phyloP scores from a whole-genome alignment of 1,140 invertebrate species.

The Papilio xuthus region DNA sequence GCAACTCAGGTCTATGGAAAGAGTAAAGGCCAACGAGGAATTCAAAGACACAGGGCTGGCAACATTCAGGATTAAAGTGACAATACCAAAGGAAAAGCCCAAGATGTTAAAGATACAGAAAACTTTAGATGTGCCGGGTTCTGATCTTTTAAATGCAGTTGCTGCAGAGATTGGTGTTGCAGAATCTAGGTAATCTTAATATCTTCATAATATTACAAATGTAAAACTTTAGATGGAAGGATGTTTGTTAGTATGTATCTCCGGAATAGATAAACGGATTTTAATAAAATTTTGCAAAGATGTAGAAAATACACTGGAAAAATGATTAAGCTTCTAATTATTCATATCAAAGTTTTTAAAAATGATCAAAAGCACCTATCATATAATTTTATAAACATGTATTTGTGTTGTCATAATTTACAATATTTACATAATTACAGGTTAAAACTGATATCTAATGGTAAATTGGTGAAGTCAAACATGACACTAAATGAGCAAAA shows the following conservation, averaged over 20 bases:
- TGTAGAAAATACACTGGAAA: too few species aligned
- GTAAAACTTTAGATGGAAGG: too few species aligned
- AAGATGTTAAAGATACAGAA: constrained; percentile 77
- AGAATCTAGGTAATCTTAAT: constrained; percentile 71
- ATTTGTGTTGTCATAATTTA: constrained; percentile 17
- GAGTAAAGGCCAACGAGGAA: constrained; percentile 81
- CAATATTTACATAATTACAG: constrained; percentile 63
- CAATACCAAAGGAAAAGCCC: constrained; percentile 67
- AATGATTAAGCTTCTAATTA: too few species aligned
- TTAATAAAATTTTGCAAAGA: too few species aligned
- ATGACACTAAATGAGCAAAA: constrained; percentile 81
- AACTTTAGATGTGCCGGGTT: constrained; percentile 77
- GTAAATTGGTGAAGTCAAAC: constrained; percentile 84
- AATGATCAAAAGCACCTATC: not conserved
- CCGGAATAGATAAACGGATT: too few species aligned
- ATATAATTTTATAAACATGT: not conserved
- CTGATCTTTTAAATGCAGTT: constrained; percentile 82
- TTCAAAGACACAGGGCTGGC: constrained; percentile 86
- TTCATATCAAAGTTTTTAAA: not conserved
- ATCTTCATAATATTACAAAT: too few species aligned
- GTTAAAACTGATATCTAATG: constrained; percentile 86
- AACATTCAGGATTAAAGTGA: constrained; percentile 83
- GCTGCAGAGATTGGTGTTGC: constrained; percentile 76
- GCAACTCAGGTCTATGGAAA: constrained; percentile 85
- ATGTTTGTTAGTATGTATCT: too few species aligned